These are phyloP conservation scores for Hyles euphorbiae DNA, from an alignment of 1,140 invertebrate species.

Conservation along the genomic window DNA sequence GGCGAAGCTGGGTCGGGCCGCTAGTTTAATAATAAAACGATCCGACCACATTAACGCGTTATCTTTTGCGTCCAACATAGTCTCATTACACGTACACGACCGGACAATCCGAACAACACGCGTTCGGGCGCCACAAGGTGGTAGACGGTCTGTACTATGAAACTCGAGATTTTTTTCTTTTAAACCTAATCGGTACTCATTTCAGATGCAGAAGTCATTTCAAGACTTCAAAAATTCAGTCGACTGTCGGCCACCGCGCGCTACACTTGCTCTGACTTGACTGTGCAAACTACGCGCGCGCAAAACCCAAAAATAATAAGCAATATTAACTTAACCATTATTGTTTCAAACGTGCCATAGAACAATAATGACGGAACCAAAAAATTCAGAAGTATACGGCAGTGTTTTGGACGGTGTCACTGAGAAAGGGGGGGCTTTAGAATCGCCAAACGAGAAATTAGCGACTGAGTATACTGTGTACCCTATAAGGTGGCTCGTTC, in stretches of 20 bases:
- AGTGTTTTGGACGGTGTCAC: slow-evolving; percentile 67
- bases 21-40: no score
- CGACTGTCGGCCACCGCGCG: slow-evolving; percentile 43
- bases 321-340: neutral
- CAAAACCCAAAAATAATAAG: slow-evolving; percentile 51
- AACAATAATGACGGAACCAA: slow-evolving; percentile 48
- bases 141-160: no score
- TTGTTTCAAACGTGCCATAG: neutral
- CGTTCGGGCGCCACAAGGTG: no score
- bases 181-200: no score
- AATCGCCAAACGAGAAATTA: slow-evolving; percentile 57
- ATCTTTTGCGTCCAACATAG: no score
- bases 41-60: no score
- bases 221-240: slow-evolving; percentile 34
- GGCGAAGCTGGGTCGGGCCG: no score
- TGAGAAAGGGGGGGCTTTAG: slow-evolving; percentile 51
- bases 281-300: slow-evolving; percentile 33
- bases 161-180: no score
- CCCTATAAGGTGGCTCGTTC: slow-evolving; percentile 89
- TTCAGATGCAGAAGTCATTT: no score
- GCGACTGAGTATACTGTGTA: slow-evolving; percentile 82
- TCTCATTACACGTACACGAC: no score
- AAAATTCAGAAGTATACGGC: slow-evolving; percentile 58
- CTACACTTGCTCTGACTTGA: slow-evolving; percentile 18
- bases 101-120: no score